Evolutionary conservation across 30 jellyfish, hydroid and myxozoan genomes (phyloP).

Genomic region (Aurelia aurita complex sp. Pacific): DNA sequence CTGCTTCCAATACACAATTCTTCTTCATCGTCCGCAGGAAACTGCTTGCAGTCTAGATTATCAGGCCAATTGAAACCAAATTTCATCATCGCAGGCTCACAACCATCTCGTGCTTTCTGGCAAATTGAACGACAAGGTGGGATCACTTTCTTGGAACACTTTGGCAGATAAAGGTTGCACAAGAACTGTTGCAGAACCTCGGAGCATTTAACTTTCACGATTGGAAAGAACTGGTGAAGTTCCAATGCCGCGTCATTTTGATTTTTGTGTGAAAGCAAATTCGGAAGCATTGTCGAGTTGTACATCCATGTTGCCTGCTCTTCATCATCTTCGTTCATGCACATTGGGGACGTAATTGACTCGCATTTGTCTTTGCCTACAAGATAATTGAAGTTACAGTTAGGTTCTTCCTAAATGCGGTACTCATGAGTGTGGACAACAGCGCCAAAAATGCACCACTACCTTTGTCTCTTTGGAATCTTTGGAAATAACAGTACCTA

Average conservation of each 20-base stretch:
- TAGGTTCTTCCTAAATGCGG: no score
- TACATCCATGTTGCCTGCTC: background rate
- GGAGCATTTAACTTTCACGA: background rate
- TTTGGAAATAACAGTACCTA: no score
- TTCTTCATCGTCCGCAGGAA: background rate
- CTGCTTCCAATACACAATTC: background rate
- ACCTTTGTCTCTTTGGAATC: no score
- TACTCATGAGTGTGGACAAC: no score
- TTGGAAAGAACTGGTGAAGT: background rate
- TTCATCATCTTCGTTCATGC: no score
- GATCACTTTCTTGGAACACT: background rate
- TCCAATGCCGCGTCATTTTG: constrained; percentile 7
- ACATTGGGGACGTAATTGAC: no score
- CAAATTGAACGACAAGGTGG: constrained; percentile 31
- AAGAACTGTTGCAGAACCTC: background rate
- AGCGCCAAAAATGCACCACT: no score
- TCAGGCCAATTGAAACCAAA: constrained; percentile 31
- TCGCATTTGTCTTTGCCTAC: no score
- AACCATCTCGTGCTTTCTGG: constrained; percentile 15
- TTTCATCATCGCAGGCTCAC: background rate
- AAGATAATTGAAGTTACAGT: no score
- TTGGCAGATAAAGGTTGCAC: constrained; percentile 21
- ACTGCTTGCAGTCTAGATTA: background rate
- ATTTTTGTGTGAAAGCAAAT: background rate
- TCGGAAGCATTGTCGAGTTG: constrained; percentile 9